phyloP scores from a whole-genome alignment of 1,140 invertebrate genomes.

The Trialeurodes vaporariorum region DNA sequence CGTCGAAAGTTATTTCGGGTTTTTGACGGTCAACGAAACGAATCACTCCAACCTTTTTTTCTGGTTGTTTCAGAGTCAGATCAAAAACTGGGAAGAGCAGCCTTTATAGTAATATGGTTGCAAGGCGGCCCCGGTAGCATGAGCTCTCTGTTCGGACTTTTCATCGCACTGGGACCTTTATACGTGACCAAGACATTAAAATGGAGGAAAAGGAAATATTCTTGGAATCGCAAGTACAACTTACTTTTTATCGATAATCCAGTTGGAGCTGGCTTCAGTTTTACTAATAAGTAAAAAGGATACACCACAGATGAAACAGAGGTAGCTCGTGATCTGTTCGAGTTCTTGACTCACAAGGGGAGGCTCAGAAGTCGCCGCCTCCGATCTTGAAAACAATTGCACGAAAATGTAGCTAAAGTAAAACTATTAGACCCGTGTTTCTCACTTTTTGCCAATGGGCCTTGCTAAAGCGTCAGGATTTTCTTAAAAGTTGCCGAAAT shows the following conservation, averaged over 20 bases:
- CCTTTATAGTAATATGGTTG: constrained; percentile 59
- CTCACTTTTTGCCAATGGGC: too few relatives aligned
- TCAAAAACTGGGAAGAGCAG: constrained; percentile 34
- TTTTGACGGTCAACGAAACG: constrained; percentile 57
- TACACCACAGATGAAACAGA: constrained; percentile 52
- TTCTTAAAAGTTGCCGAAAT: too few relatives aligned
- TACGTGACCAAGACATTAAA: constrained; percentile 2
- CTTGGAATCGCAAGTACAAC: too few relatives aligned
- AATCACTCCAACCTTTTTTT: constrained; percentile 50
- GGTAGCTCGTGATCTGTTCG: constrained; percentile 25
- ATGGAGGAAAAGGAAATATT: constrained; percentile 43
- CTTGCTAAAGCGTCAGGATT: too few relatives aligned
- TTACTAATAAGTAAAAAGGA: constrained; percentile 46
- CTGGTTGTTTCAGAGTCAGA: constrained; percentile 68
- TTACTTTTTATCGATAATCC: constrained; percentile 82
- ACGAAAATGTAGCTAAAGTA: too few relatives aligned
- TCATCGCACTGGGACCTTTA: too few relatives aligned
- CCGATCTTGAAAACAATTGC: too few relatives aligned
- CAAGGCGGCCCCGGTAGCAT: constrained; percentile 61
- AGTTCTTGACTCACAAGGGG: too few relatives aligned
- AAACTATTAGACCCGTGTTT: too few relatives aligned
- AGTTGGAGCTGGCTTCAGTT: constrained; percentile 56
- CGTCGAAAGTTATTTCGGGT: constrained; percentile 45
- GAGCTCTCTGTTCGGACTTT: constrained; percentile 54
- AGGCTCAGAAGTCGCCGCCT: too few relatives aligned